Base-by-base conservation (phyloP, 2,888 invertebrate species). In the Acanthoscelides obtectus region DNA sequence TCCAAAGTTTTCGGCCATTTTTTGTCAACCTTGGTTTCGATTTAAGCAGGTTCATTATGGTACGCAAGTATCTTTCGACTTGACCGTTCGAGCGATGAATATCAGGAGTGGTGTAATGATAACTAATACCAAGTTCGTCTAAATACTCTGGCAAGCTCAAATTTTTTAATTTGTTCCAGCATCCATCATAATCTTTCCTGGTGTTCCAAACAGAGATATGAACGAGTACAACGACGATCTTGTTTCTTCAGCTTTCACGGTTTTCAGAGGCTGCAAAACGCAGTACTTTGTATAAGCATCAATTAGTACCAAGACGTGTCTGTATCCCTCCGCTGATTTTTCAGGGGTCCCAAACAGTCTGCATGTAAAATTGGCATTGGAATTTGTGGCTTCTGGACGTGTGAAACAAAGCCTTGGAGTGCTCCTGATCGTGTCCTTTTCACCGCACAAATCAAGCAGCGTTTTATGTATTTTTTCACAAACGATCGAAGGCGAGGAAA, bases 211-310 rank as follows among this genome's bases (percentile, higher is more conserved):
- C 21, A 75, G 22, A 0, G 76, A 69, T 27, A 77, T 73, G 69
- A 74, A 70, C 12, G 21, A 6, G 25, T 76, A 73, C n/a, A 77
- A 72, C 19, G 71, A 65, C 5, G 21, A 17, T 71, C 70, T 68
- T 20, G 75, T 75, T 69, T 76, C 77, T 8, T 72, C 71, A 8
- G 76, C 70, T 64, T 71, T 77, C 64, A 78, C 71, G 22, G 75
- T 69, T 67, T 75, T 77, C 63, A 77, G 63, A 1, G 76, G 76
- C 64, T 64, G 67, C 22, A 77, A 25, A 0, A 74, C 5, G 63
- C 75, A 77, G 65, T 76, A 77, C 69, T 77, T 75, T 68, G 76
- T 71, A 67, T 76, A 77, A 0, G 76, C 75, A 68, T 77, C 76
- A 19, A 77, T 69, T 12, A 75, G 22, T 21, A 73, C 69, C 21